Base-by-base conservation (phyloP, 2,113 vertebrate genomes). In the Pterocles burchelli region DNA sequence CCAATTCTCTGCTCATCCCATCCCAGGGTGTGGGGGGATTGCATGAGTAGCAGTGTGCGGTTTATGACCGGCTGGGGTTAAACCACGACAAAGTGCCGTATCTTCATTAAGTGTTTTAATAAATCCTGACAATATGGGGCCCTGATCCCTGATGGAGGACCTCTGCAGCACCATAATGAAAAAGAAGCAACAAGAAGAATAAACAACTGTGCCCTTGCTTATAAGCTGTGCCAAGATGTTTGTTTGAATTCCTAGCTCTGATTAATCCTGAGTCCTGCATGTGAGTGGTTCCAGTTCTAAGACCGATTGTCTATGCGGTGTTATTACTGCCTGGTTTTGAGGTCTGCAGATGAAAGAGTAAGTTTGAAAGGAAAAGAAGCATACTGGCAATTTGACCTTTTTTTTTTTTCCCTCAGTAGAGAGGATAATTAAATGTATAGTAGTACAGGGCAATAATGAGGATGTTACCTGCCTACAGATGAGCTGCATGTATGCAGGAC, bases 51-150 rank as follows among this genome's bases (percentile, higher is more conserved):
- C 41, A 6, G 41, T 41, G 41, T 41, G 41, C 12, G 41, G 41
- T 41, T 41, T 41, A 41, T 41, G 41, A 41, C 41, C 13, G 41
- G 41, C 41, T 41, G 41, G 41, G 41, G 41, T 41, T 41, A 41
- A 41, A 41, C 41, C 41, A 41, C 13, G 6, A 41, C 41, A 13
- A 41, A 41, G 41, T 41, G 75, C 66, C 16, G 8, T 89, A 46
- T 89, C 95, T 94, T 97, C 25, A 61, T 79, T 76, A 81, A 63
- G 13, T 83, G n/a, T 70, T 94, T 83, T 81, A 95, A 90, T 95
- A 94, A 96, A 88, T 94, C 33, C 54, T 91, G 49, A 25, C n/a
- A 52, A 31, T 52, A 41, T 43, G 66, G 34, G n/a, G 17, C 20
- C 5, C 54, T 79, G 38, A 61, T 96, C 34, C 13, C 17, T 70